phyloP scores from a whole-genome alignment of 2,797 vertebrate genomes.

The Pseudotriccus pelzelni region DNA sequence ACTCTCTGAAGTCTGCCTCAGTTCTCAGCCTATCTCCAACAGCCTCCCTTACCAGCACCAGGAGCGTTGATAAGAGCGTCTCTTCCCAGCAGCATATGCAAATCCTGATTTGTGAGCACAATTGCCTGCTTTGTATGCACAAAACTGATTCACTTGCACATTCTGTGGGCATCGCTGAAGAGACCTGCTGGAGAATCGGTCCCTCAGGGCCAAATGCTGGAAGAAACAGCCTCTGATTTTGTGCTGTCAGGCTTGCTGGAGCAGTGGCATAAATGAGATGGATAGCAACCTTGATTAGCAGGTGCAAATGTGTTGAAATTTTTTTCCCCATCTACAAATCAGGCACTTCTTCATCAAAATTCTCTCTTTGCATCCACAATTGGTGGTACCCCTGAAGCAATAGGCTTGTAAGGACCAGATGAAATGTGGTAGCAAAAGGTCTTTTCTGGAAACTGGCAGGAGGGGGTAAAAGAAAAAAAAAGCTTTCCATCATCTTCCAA shows the following conservation, averaged over 20 bases:
- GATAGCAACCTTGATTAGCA: slow-evolving; percentile 66
- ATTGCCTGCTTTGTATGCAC: slow-evolving; percentile 66
- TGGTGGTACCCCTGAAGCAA: neutral
- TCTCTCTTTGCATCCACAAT: neutral
- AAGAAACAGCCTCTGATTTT: slow-evolving; percentile 60
- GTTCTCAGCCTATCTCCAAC: too few relatives aligned
- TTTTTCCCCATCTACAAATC: slow-evolving; percentile 9
- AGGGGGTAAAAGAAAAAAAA: neutral
- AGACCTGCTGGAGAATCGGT: slow-evolving; percentile 66
- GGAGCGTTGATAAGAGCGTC: neutral
- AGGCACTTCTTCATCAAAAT: neutral
- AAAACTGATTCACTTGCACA: slow-evolving; percentile 43
- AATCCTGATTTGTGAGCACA: slow-evolving; percentile 58
- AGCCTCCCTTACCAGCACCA: neutral
- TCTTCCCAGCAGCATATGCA: slow-evolving; percentile 23
- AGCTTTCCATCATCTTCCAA: slow-evolving; percentile 4
- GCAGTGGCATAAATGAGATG: slow-evolving; percentile 63
- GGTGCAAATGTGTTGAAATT: neutral
- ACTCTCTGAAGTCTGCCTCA: too few relatives aligned
- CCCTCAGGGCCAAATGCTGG: slow-evolving; percentile 49
- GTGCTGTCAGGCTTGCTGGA: slow-evolving; percentile 45
- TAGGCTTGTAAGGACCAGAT: neutral
- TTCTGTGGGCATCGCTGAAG: slow-evolving; percentile 50
- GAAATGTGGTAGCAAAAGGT: neutral
- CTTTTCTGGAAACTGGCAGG: neutral